A percentile compares a stretch with the other conserved stretches of the same genome.
These are phyloP conservation scores for Polypterus senegalus DNA, from an alignment of 2,113 vertebrate genomes.

Conservation along the genomic window DNA sequence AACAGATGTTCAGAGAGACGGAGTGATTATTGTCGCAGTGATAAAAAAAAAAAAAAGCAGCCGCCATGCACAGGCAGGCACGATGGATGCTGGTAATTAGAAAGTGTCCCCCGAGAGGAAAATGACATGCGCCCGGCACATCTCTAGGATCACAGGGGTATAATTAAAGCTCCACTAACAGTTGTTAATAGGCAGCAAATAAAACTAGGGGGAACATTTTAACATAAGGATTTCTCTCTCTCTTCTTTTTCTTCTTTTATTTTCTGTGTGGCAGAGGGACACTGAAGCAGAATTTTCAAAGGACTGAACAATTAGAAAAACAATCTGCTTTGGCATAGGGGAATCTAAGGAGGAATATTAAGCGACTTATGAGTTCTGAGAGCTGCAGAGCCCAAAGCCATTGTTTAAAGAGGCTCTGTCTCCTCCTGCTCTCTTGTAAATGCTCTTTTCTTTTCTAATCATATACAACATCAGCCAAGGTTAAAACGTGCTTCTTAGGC, in stretches of 20 bases:
- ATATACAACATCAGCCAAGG: neutral
- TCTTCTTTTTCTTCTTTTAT: constrained; percentile 45
- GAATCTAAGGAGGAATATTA: constrained; percentile 7
- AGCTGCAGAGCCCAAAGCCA: neutral
- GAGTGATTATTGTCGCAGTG: constrained; percentile 89
- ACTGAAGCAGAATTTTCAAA: constrained; percentile 22
- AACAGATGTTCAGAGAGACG: constrained; percentile 90
- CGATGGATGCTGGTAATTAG: constrained; percentile 98
- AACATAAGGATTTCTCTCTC: constrained; percentile 39
- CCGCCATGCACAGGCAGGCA: constrained; percentile 70
- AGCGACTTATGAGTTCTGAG: neutral
- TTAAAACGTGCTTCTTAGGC: neutral
- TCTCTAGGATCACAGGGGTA: constrained; percentile 80
- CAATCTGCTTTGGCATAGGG: constrained; percentile 20
- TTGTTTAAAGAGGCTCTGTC: neutral
- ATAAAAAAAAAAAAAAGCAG: constrained; percentile 56
- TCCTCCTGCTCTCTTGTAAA: neutral
- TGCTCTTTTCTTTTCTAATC: neutral
- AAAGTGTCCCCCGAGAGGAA: constrained; percentile 84
- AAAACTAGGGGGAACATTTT: constrained; percentile 72
- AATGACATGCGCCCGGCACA: constrained; percentile 91
- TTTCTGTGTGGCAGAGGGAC: constrained; percentile 33
- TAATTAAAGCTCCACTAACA: constrained; percentile 96
- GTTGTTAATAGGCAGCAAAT: constrained; percentile 97
- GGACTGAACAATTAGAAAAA: constrained; percentile 21